Evolutionary conservation across 2,888 invertebrate genomes (phyloP).

Genomic region (Epinotia nisella): DNA sequence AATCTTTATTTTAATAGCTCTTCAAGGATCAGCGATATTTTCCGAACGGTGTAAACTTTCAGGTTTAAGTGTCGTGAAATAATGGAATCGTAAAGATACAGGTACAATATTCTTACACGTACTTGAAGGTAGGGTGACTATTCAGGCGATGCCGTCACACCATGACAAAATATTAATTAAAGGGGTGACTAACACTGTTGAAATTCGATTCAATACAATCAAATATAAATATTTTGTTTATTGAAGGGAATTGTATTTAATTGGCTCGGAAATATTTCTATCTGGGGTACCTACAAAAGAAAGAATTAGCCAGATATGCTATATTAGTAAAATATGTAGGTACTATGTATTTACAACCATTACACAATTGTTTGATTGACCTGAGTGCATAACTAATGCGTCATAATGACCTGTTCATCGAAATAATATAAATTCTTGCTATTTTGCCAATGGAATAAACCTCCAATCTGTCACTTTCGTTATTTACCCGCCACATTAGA

Average conservation of each 20-base stretch:
- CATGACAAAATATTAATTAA: background rate
- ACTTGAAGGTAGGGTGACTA: too few relatives aligned
- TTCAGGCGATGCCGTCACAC: too few relatives aligned
- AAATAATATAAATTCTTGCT: constrained; percentile 29
- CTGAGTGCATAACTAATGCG: constrained; percentile 9
- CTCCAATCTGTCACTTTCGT: constrained; percentile 47
- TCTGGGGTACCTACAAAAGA: background rate
- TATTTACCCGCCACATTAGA: constrained; percentile 40
- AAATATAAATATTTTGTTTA: background rate
- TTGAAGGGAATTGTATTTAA: background rate
- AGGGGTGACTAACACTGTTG: background rate
- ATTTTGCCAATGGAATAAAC: constrained; percentile 4
- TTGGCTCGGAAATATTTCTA: background rate
- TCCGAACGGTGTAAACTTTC: too few relatives aligned
- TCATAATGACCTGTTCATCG: constrained; percentile 22
- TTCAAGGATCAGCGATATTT: too few relatives aligned
- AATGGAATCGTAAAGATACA: too few relatives aligned
- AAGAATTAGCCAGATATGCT: background rate
- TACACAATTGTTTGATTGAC: constrained; percentile 2
- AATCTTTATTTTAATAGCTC: too few relatives aligned
- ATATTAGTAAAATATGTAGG: background rate
- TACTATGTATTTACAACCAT: background rate
- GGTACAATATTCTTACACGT: too few relatives aligned
- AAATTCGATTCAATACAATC: background rate
- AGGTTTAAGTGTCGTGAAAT: too few relatives aligned